Evolutionary conservation across 2,888 invertebrate species (phyloP).

Genomic region (Leucophenga montana): DNA sequence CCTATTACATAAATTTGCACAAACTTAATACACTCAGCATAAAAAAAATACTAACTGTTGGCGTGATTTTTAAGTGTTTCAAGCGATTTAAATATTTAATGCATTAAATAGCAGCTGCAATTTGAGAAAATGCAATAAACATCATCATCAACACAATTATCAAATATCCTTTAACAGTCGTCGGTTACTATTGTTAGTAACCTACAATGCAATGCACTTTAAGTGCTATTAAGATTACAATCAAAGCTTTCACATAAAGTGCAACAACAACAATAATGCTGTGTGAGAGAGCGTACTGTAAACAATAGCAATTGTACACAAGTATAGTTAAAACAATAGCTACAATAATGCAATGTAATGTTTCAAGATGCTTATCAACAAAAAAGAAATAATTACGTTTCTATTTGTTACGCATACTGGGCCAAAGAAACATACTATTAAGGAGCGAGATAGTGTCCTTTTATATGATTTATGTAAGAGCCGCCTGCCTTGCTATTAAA

Average conservation of each 20-base stretch:
- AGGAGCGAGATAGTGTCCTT: too few species aligned
- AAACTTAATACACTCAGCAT: too few species aligned
- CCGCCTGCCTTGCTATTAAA: background rate
- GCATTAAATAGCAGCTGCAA: too few species aligned
- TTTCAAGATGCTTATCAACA: slow-evolving; percentile 56
- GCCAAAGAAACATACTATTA: too few species aligned
- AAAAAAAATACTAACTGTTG: too few species aligned
- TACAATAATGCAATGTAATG: slow-evolving; percentile 58
- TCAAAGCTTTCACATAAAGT: slow-evolving; percentile 31
- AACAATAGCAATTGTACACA: slow-evolving; percentile 50
- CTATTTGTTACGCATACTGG: background rate
- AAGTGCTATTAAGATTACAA: slow-evolving; percentile 65
- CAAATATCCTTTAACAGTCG: background rate
- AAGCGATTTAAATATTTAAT: too few species aligned
- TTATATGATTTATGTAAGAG: background rate
- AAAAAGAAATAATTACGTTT: slow-evolving; percentile 25
- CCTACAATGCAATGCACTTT: slow-evolving; percentile 66
- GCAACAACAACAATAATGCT: slow-evolving; percentile 17
- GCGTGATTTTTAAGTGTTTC: too few species aligned
- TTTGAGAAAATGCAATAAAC: too few species aligned
- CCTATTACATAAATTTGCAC: too few species aligned
- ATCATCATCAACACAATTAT: background rate
- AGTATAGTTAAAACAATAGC: slow-evolving; percentile 66
- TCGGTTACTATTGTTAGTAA: slow-evolving; percentile 63
- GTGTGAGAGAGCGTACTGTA: too few species aligned